Base-by-base conservation (phyloP, 2,113 vertebrate species). In the Tautogolabrus adspersus region DNA sequence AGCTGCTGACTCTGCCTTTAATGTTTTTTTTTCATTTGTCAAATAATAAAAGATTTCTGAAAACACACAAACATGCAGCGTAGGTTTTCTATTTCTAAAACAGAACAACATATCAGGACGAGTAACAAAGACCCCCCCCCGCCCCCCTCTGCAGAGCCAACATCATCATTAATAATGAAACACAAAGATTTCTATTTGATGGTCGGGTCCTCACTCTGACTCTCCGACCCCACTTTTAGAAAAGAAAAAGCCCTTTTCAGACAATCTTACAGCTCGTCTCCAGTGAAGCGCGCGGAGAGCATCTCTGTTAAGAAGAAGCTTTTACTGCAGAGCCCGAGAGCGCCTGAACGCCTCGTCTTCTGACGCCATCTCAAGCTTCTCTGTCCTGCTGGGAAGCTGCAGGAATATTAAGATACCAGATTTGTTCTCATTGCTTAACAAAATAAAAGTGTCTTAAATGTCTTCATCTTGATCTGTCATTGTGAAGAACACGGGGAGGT, bases 91-190 rank as follows among this genome's bases (percentile, higher is more conserved):
- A 16, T 42, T 46, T 52, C 38, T 65, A 16, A 22, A 61, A 15
- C 57, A 18, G 62, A 21, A 26, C 66, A 42, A 70, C 16, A 65
- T 40, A 46, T 68, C 62, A 60, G 37, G 44, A 5, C 66, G 64
- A 30, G 57, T 10, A 68, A 12, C 49, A 71, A 51, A 56, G 57
- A 54, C 82, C 38, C 5, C 26, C 26, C 26, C 26, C 34, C n/a
- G 1, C 13, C 40, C 19, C 22, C 59, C 10, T 21, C 46, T 47
- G 23, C 60, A 46, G 34, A 10, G 8, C 1, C 79, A 80, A 59
- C 86, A 68, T 76, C 42, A 10, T 40, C 75, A 86, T 92, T 54
- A 92, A 92, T 92, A 91, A 92, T 92, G 63, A 60, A 91, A 78
- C 37, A 61, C 59, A 81, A 86, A 84, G 84, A 51, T 89, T 77